phyloP scores from a whole-genome alignment of 1,140 invertebrate genomes.

The Drosophila kikkawai region DNA sequence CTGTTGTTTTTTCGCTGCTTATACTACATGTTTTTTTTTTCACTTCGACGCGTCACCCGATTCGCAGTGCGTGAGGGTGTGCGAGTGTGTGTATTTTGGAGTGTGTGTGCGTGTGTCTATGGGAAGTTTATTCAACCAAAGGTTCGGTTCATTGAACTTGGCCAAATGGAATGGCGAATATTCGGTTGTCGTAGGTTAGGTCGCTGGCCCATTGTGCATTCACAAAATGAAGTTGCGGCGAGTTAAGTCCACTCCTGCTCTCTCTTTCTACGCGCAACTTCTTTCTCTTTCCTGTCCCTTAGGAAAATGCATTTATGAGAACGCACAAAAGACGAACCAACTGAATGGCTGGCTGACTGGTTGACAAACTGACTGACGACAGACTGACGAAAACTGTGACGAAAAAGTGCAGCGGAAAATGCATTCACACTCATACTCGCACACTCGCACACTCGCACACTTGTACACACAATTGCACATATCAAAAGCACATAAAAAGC shows the following conservation, averaged over 20 bases:
- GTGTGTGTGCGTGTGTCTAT: conserved; percentile 29
- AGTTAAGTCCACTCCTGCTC: conserved; percentile 62
- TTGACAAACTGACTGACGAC: conserved; percentile 59
- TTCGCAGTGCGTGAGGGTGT: conserved; percentile 37
- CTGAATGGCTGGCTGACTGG: conserved; percentile 46
- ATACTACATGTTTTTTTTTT: conserved; percentile 50
- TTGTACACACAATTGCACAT: conserved; percentile 27
- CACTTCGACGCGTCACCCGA: conserved; percentile 68
- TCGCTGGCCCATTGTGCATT: conserved; percentile 71
- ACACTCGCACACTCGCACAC: conserved; percentile 23
- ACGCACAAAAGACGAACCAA: conserved; percentile 61
- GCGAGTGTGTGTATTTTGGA: neutral
- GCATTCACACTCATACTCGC: conserved; percentile 33
- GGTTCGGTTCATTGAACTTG: conserved; percentile 81
- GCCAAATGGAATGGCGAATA: conserved; percentile 81
- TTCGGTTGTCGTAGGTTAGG: conserved; percentile 83
- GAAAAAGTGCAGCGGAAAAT: conserved; percentile 75
- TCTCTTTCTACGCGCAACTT: conserved; percentile 7
- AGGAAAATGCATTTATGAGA: conserved; percentile 53
- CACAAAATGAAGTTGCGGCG: conserved; percentile 79
- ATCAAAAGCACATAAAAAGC: conserved; percentile 81
- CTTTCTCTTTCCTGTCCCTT: conserved; percentile 8
- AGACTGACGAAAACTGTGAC: conserved; percentile 63
- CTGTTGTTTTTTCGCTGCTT: conserved; percentile 46
- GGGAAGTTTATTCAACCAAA: conserved; percentile 83